Conservation (phyloP, 2,113 vertebrate genomes). For the Lasiurus borealis region DNA sequence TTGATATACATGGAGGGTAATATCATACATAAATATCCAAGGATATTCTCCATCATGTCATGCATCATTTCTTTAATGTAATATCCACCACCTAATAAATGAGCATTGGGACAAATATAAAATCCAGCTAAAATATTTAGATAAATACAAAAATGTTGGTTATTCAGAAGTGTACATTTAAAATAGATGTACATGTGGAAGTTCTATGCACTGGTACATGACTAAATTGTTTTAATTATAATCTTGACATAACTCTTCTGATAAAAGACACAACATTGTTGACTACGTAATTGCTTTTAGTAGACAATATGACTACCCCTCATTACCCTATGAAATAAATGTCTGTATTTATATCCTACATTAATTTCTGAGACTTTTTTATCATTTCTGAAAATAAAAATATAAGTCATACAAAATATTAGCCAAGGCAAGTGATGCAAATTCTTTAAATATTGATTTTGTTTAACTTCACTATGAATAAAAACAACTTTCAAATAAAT, state of each 20-base stretch:
- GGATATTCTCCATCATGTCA: slow-evolving; percentile 32
- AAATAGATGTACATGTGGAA: slow-evolving; percentile 74
- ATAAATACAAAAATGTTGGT: slow-evolving; percentile 46
- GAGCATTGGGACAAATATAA: slow-evolving; percentile 26
- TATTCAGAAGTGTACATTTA: slow-evolving; percentile 57
- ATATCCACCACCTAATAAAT: slow-evolving; percentile 53
- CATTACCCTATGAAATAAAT: slow-evolving; percentile 81
- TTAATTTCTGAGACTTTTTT: slow-evolving; percentile 77
- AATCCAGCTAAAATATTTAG: slow-evolving; percentile 59
- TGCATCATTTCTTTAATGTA: slow-evolving; percentile 56
- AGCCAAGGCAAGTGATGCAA: slow-evolving; percentile 55
- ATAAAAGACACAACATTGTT: slow-evolving; percentile 79
- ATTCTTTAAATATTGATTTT: slow-evolving; percentile 57
- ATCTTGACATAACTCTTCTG: slow-evolving; percentile 80
- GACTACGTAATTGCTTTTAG: slow-evolving; percentile 82
- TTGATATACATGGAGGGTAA: slow-evolving; percentile 14
- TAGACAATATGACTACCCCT: slow-evolving; percentile 79
- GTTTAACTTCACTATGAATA: not conserved
- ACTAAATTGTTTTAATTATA: slow-evolving; percentile 81
- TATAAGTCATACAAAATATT: slow-evolving; percentile 71
- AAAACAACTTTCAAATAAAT: slow-evolving; percentile 73
- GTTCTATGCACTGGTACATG: slow-evolving; percentile 69
- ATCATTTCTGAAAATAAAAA: slow-evolving; percentile 74
- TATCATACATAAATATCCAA: slow-evolving; percentile 50
- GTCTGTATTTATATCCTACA: slow-evolving; percentile 77